phyloP scores from a whole-genome alignment of 2,113 vertebrate species.

The Ranitomeya imitator region DNA sequence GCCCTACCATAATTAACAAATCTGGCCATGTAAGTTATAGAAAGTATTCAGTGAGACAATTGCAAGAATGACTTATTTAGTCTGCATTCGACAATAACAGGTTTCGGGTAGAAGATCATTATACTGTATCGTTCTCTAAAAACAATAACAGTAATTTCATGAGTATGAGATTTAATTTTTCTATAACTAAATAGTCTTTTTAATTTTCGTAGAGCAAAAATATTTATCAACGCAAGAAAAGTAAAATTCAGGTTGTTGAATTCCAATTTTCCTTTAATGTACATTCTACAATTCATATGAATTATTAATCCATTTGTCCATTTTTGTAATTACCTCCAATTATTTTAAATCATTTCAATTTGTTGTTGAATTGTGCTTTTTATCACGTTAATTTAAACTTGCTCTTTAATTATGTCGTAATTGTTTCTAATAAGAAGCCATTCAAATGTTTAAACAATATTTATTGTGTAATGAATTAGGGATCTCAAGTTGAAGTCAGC shows the following conservation, averaged over 20 bases:
- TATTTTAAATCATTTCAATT: constrained; percentile 56
- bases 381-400: constrained; percentile 57
- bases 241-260: background rate
- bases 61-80: background rate
- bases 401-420: constrained; percentile 54
- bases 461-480: constrained; percentile 58
- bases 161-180: background rate
- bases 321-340: constrained; percentile 57
- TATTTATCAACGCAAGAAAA: background rate
- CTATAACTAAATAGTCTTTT: background rate
- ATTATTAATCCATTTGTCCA: constrained; percentile 54
- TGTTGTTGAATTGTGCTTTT: constrained; percentile 55
- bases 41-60: background rate
- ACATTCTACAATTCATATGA: constrained; percentile 43
- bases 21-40: background rate
- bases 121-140: background rate
- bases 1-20: background rate
- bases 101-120: background rate
- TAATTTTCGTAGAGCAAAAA: background rate
- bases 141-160: constrained; percentile 14
- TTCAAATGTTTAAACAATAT: constrained; percentile 59
- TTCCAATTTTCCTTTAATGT: constrained; percentile 33
- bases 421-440: constrained; percentile 56
- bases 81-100: background rate
- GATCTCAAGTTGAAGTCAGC: constrained; percentile 53